A percentile compares a stretch with the other conserved stretches of the same genome.
Conservation (phyloP, 2,888 invertebrate genomes). For the Metallyticus violacea region DNA sequence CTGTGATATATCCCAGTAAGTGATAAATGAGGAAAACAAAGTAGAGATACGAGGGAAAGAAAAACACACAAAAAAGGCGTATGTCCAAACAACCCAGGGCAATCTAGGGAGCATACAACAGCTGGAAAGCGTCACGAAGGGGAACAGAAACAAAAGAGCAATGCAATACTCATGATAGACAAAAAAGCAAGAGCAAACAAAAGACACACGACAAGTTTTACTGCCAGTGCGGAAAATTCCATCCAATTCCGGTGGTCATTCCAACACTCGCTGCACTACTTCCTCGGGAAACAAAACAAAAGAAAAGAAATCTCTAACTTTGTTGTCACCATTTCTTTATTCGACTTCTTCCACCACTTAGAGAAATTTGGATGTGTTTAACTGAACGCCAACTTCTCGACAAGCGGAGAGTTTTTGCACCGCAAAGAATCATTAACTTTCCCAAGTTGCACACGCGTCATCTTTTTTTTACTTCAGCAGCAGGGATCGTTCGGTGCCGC, state of each 20-base stretch:
- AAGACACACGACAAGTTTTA: constrained; percentile 3
- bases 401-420: not conserved
- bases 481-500: too few relatives aligned
- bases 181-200: not conserved
- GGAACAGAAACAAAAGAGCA: not conserved
- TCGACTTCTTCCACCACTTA: not conserved
- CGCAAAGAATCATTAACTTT: not conserved
- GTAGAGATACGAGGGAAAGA: not conserved
- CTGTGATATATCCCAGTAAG: not conserved
- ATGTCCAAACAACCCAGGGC: not conserved
- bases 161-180: not conserved
- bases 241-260: constrained; percentile 2
- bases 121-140: not conserved
- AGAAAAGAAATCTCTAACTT: not conserved
- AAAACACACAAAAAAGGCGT: not conserved
- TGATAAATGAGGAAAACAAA: not conserved
- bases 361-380: not conserved
- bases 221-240: not conserved
- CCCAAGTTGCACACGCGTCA: not conserved
- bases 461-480: not conserved
- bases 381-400: too few relatives aligned
- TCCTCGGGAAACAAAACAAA: not conserved
- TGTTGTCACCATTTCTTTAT: not conserved
- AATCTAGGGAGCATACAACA: not conserved
- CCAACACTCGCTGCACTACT: not conserved